Evolutionary conservation across 2,888 invertebrate genomes (phyloP).

Genomic region (Agriotes lineatus): DNA sequence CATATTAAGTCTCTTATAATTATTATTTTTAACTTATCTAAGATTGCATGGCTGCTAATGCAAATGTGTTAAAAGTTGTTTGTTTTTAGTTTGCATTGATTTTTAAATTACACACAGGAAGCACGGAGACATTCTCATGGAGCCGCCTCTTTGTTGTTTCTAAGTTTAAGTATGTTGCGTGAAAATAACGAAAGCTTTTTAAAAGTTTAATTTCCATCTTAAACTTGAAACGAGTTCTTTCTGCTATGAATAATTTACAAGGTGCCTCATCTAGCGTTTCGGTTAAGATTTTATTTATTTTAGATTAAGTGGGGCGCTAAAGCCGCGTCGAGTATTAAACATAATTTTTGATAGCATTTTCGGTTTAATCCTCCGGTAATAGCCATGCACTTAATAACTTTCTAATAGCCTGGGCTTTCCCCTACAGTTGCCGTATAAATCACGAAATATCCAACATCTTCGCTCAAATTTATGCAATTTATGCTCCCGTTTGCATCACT

Average conservation of each 20-base stretch:
- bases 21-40: no score
- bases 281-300: slow-evolving; percentile 21
- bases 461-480: background rate
- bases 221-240: slow-evolving; percentile 25
- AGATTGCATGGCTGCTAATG: no score
- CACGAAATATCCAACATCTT: slow-evolving; percentile 1
- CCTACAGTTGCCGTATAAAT: background rate
- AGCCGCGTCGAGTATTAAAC: background rate
- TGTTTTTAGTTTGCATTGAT: no score
- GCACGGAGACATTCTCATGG: background rate
- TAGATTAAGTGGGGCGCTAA: slow-evolving; percentile 12
- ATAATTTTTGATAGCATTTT: slow-evolving; percentile 11
- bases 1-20: no score
- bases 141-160: slow-evolving; percentile 3
- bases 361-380: background rate
- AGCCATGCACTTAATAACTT: background rate
- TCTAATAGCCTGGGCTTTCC: background rate
- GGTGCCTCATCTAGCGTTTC: slow-evolving; percentile 8
- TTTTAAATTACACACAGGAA: no score
- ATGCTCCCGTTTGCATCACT: background rate
- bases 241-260: slow-evolving; percentile 23
- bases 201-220: slow-evolving; percentile 24
- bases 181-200: slow-evolving; percentile 19
- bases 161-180: slow-evolving; percentile 25
- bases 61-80: no score